Base-by-base conservation (phyloP, 2,113 vertebrate species). In the Labeo rohita region DNA sequence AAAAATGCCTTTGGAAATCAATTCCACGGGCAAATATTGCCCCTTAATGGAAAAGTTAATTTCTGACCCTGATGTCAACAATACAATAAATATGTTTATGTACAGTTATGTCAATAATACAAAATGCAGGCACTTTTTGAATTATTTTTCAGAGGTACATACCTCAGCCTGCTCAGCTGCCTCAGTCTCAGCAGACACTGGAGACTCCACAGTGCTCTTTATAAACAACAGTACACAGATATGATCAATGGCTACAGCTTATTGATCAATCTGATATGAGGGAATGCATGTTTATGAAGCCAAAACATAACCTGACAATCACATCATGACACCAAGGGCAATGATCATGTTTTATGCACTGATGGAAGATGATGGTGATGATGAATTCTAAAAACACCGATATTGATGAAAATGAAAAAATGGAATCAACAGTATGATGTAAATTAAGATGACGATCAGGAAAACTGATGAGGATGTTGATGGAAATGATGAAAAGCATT, bases 141-240 rank as follows among this genome's bases (percentile, higher is more conserved):
- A 75, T 50, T 8, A 43, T 82, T 66, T 61, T 56, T 16, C 56
- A 54, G 72, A 47, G 52, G 59, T 28, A 93, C 86, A 73, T 92
- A 95, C 94, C 93, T 95, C 89, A 0, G 89, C 73, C 80, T 72
- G 90, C 84, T 93, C 92, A 75, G 85, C 91, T 89, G 92, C 92
- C 84, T 93, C 90, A 90, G 86, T 84, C 86, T 89, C 94, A 87
- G 92, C 65, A 88, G 89, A 85, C 59, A 92, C 91, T 59, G 92
- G 88, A 84, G 92, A 91, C 74, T 90, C 91, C 89, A 89, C 83
- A 85, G 85, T 66, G 79, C 75, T 89, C 89, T 91, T 87, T 81
- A 91, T 68, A 56, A 87, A 85, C 78, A 84, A 83, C 61, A 87
- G 80, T 77, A 52, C 54, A 88, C 47, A 85, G 63, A 84, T 68